Percentiles rank a stretch among this genome's conserved stretches.
phyloP scores from a whole-genome alignment of 2,113 vertebrate species.

The Peromyscus californicus region DNA sequence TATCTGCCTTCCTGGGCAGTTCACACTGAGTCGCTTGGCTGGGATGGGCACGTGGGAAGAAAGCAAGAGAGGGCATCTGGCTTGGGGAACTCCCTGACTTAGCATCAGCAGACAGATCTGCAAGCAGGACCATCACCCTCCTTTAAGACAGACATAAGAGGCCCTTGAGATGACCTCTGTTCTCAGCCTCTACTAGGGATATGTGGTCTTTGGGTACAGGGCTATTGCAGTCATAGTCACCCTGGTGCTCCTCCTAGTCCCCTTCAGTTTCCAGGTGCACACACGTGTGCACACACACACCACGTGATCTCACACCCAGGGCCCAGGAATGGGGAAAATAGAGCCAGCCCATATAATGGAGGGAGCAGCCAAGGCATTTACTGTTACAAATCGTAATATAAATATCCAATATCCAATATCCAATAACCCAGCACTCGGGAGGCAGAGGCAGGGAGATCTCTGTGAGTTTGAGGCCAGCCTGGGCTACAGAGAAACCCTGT shows the following conservation, averaged over 20 bases:
- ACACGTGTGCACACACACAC: neutral
- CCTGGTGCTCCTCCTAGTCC: neutral
- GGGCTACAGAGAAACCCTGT: too few relatives aligned
- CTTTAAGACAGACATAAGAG: neutral
- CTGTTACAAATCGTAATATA: neutral
- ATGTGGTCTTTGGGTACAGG: neutral
- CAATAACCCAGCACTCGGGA: too few relatives aligned
- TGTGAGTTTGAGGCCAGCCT: too few relatives aligned
- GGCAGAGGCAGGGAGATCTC: too few relatives aligned
- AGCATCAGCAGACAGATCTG: too few relatives aligned
- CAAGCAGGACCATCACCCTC: neutral
- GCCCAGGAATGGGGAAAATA: neutral
- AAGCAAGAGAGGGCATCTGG: neutral
- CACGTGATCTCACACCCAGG: neutral
- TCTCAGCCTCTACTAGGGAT: neutral
- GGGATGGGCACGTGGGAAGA: accelerated
- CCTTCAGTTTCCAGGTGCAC: neutral
- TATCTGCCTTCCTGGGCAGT: neutral
- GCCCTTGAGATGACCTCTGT: neutral
- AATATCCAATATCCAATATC: accelerated
- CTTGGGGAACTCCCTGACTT: neutral
- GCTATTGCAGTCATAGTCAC: neutral
- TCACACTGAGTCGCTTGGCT: neutral
- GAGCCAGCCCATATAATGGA: neutral
- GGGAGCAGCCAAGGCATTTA: neutral